These are phyloP conservation scores for Cebidichthys violaceus DNA, from an alignment of 2,113 vertebrate genomes.

Conservation along the genomic window DNA sequence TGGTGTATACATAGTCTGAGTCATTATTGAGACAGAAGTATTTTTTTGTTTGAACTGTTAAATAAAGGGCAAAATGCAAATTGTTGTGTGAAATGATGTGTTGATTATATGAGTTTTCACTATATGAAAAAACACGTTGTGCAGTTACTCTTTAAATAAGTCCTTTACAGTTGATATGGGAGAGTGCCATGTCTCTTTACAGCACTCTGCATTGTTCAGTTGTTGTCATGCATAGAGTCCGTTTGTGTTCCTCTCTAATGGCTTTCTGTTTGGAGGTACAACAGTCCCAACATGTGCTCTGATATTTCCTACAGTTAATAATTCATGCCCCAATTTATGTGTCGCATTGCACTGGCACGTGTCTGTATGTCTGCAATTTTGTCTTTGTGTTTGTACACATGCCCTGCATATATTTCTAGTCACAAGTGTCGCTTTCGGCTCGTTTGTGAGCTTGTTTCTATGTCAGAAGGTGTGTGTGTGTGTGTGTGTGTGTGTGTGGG, in stretches of 20 bases:
- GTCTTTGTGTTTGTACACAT: background rate
- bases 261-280: slow-evolving; percentile 54
- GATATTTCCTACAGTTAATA: slow-evolving; percentile 67
- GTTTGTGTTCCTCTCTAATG: slow-evolving; percentile 47
- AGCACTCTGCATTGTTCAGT: background rate
- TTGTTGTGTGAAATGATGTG: slow-evolving; percentile 31
- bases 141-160: background rate
- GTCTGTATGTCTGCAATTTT: slow-evolving; percentile 35
- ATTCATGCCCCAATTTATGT: slow-evolving; percentile 75
- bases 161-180: background rate
- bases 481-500: slow-evolving; percentile 16
- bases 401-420: slow-evolving; percentile 22
- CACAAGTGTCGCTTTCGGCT: slow-evolving; percentile 46
- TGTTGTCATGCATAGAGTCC: slow-evolving; percentile 35
- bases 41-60: slow-evolving; percentile 10
- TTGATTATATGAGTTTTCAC: background rate
- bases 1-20: background rate
- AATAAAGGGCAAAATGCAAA: slow-evolving; percentile 54
- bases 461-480: slow-evolving; percentile 38
- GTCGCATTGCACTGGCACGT: slow-evolving; percentile 39
- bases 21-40: background rate
- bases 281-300: slow-evolving; percentile 55
- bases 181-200: background rate
- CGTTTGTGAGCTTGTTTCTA: slow-evolving; percentile 58
- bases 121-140: no score